Evolutionary conservation across 2,797 vertebrate species (phyloP), one percentile per base, ranked within the genome.

Genomic region (Hemitrygon akajei): DNA sequence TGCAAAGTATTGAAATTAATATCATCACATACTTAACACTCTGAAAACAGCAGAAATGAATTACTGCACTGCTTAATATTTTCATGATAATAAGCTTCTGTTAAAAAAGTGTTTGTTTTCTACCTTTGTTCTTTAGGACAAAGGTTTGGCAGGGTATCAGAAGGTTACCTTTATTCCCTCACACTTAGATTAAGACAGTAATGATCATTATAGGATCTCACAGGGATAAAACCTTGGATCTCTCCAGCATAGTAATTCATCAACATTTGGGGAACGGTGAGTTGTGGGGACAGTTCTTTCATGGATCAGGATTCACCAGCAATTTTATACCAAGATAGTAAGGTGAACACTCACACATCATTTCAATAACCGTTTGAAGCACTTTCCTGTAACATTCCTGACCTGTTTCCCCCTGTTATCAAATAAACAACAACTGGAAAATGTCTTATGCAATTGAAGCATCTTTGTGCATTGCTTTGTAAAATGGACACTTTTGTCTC

Each of bases 1-100:
- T 97, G 93, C 22, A 97, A 94, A 0, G 94, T 97, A 97, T 82
- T 63, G 56, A 47, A 94, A 47, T 14, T 4, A 2, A 94, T 84
- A 87, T 94, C 94, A 93, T 94, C 69, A 93, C 75, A 94, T 81
- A 22, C 56, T 73, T n/a, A 89, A 1, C 34, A n/a, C 30, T 11
- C 7, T 37, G 47, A 7, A 5, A 58, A 40, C 18, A 27, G 0
- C 12, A 40, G 3, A 40, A 58, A 71, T 58, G 30, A 93, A 40
- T 63, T 77, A 27, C 58, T 30, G 37, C 37, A 93, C 18, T 81
- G 22, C 58, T 93, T 56, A 58, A 16, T 69, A 69, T 18, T 76
- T 14, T n/a, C 37, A 73, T 47, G 14, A 34, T 73, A 16, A 84
- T 66, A 81, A 5, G 3, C 30, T n/a, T 79, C 40, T 58, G n/a